Conservation (phyloP, 2,888 invertebrate species). For the Caenorhabditis afra region DNA sequence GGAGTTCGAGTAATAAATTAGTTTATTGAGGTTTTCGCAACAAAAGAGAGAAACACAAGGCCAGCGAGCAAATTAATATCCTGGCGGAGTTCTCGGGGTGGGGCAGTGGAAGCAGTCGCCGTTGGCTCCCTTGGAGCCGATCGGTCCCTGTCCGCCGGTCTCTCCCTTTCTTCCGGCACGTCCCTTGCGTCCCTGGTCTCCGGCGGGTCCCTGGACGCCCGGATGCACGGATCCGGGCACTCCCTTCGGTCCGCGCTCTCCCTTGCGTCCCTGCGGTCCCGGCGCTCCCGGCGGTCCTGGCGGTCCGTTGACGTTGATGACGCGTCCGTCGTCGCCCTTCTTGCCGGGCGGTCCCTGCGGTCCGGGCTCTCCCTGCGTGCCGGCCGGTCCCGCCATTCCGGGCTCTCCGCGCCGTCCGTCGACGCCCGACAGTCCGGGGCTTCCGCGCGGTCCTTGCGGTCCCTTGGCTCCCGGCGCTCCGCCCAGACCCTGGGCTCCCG, state of each 20-base stretch:
- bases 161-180: conserved; percentile 69
- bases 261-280: conserved; percentile 68
- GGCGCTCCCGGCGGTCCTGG: conserved; percentile 63
- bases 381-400: conserved; percentile 77
- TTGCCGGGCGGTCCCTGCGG: conserved; percentile 66
- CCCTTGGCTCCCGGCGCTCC: conserved; percentile 75
- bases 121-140: conserved; percentile 65
- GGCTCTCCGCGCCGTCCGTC: conserved; percentile 76
- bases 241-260: conserved; percentile 71
- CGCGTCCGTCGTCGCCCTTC: conserved; percentile 67
- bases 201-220: conserved; percentile 68
- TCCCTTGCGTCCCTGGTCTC: conserved; percentile 69
- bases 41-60: no score
- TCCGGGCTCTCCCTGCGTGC: conserved; percentile 69
- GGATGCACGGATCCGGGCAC: conserved; percentile 65
- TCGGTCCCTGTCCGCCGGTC: conserved; percentile 68
- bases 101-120: conserved; percentile 76
- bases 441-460: conserved; percentile 74
- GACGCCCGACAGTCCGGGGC: conserved; percentile 70
- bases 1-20: no score
- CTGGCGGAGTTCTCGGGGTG: conserved; percentile 71
- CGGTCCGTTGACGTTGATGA: conserved; percentile 64
- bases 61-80: conserved; percentile 65
- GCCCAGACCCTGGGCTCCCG: conserved; percentile 72
- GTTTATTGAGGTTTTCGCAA: no score